A percentile compares a stretch with the other conserved stretches of the same genome.
Evolutionary conservation across 1,140 invertebrate species (phyloP).

Genomic region (Penaeus indicus): DNA sequence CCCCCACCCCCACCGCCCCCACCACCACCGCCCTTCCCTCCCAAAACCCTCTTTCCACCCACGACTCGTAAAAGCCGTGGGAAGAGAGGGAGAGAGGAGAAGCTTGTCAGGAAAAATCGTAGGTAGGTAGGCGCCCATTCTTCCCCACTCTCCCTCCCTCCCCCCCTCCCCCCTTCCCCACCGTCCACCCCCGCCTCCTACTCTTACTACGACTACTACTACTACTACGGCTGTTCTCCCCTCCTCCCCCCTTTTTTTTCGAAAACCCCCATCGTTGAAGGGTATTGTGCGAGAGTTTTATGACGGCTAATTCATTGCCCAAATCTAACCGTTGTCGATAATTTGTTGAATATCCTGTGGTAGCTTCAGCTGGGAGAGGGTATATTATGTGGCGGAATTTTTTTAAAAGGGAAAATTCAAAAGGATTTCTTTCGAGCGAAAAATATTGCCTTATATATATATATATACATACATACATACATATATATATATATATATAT

Average conservation of each 20-base stretch:
- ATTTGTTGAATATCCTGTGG: conserved; percentile 51
- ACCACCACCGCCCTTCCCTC: not conserved
- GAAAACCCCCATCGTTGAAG: conserved; percentile 6
- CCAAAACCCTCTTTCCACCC: too few species aligned
- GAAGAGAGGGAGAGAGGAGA: too few species aligned
- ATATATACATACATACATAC: too few species aligned
- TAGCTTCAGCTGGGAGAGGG: not conserved
- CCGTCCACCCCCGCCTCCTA: not conserved
- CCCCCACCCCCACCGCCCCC: not conserved
- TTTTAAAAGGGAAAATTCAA: not conserved
- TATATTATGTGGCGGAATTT: not conserved
- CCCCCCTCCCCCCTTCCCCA: not conserved
- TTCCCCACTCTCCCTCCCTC: not conserved
- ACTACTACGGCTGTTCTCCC: not conserved
- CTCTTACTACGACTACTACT: not conserved
- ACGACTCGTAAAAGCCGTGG: too few species aligned
- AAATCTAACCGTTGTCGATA: conserved; percentile 53
- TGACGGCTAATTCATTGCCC: conserved; percentile 48
- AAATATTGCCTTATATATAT: too few species aligned
- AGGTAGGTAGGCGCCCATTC: not conserved
- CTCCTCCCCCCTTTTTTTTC: not conserved
- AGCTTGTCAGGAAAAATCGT: too few species aligned
- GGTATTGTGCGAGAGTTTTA: conserved; percentile 39
- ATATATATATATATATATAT: too few species aligned
- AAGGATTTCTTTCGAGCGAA: not conserved